Conservation (phyloP, 2,113 vertebrate species). For the Hylia prasina region DNA sequence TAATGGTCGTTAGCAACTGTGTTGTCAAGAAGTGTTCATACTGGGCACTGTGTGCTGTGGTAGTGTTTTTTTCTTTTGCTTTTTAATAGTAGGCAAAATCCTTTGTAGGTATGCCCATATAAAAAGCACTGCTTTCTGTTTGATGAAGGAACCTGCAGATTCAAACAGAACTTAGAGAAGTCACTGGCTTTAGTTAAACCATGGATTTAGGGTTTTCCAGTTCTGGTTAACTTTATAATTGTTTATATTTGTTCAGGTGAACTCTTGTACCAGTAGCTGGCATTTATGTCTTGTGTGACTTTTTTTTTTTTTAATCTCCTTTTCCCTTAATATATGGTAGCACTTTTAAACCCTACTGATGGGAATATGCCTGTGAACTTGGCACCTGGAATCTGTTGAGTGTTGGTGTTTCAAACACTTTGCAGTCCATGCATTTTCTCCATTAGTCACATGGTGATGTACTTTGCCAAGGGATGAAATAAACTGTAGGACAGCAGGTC, state of each 20-base stretch:
- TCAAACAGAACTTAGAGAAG: neutral
- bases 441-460: slow-evolving; percentile 41
- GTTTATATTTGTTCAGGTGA: neutral
- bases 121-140: neutral
- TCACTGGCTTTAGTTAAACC: neutral
- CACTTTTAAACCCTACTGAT: neutral
- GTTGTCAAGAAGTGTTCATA: neutral
- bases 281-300: neutral
- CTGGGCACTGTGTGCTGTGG: neutral
- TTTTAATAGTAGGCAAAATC: neutral
- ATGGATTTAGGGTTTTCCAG: neutral
- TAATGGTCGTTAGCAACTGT: neutral
- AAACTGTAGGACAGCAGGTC: slow-evolving; percentile 1
- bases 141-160: neutral
- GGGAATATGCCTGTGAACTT: neutral
- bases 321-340: neutral
- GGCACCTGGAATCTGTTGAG: slow-evolving; percentile 21
- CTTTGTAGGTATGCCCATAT: neutral
- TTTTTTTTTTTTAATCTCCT: neutral
- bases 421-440: slow-evolving; percentile 29
- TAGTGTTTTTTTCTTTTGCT: neutral
- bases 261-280: neutral
- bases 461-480: slow-evolving; percentile 28
- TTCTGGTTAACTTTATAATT: neutral
- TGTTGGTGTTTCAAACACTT: slow-evolving; percentile 41